A percentile compares a stretch with the other conserved stretches of the same genome.
phyloP scores from a whole-genome alignment of 2,888 invertebrate species.

The Nowickia ferox region DNA sequence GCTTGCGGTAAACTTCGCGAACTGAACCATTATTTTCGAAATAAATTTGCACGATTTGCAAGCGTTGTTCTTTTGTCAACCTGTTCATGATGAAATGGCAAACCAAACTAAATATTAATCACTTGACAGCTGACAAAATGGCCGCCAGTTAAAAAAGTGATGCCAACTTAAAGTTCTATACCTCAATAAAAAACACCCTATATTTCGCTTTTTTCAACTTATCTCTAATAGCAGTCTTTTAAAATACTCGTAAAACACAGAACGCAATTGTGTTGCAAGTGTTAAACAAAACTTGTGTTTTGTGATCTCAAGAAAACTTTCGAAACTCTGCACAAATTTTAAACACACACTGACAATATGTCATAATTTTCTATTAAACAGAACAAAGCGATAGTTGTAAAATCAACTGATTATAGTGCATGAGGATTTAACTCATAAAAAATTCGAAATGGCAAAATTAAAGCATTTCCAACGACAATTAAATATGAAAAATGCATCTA shows the following conservation, averaged over 20 bases:
- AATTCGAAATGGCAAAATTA: slow-evolving; percentile 70
- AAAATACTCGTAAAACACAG: neutral
- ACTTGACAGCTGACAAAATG: no score
- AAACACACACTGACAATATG: slow-evolving; percentile 68
- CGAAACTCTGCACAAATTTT: slow-evolving; percentile 29
- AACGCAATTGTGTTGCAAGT: neutral
- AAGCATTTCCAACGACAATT: slow-evolving; percentile 51
- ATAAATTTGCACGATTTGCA: no score
- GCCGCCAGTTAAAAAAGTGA: no score
- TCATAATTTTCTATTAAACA: slow-evolving; percentile 74
- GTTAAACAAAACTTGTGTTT: slow-evolving; percentile 12
- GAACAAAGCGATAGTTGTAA: slow-evolving; percentile 74
- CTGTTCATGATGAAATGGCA: no score
- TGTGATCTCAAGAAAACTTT: neutral
- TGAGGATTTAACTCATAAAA: slow-evolving; percentile 79
- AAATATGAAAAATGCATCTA: slow-evolving; percentile 41
- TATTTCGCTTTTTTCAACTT: slow-evolving; percentile 29
- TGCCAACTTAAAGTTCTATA: no score
- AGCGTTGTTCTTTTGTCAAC: no score
- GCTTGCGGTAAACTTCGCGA: no score
- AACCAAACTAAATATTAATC: no score
- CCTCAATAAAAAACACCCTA: no score
- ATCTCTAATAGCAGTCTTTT: slow-evolving; percentile 35
- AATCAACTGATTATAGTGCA: slow-evolving; percentile 76
- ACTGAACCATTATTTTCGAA: no score